Base-by-base conservation (phyloP, 1,140 invertebrate genomes). In the Neomicropteryx cornuta region DNA sequence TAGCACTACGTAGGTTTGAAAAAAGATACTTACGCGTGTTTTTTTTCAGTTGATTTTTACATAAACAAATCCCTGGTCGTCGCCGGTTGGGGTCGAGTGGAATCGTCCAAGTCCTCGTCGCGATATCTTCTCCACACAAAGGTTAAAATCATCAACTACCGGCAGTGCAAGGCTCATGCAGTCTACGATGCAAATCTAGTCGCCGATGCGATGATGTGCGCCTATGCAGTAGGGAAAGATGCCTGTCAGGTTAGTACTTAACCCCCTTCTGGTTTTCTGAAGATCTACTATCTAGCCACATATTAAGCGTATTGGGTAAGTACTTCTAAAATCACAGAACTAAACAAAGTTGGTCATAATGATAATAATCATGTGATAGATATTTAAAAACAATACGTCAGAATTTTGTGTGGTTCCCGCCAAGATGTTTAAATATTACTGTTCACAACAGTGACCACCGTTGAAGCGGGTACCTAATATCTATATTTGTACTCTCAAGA, bases 161-260 rank as follows among this genome's bases (percentile, higher is more conserved):
- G 50, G 2, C 49, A 43, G 18, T 65, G 62, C 44, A 43, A 39
- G 13, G 58, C 56, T 41, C 56, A 58, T 1, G 18, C 47, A 10
- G 61, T 62, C 29, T 62, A 62, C 36, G 55, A 42, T 30, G 55
- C 55, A 3, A 65, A 65, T 40, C 49, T 62, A 1, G 60, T 60
- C 1, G 18, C 38, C 4, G 53, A 56, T 5, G 48, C 61, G 1
- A 71, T 71, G 68, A 56, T 70, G 45, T 72, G 70, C 36, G 69
- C 70, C 18, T 72, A 71, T 40, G 61, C 48, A 37, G 45, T 60
- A 3, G 55, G 60, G 20, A 70, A 60, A 32, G 69, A 72, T 43
- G 67, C 68, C 2, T 72, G 70, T 45, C 70, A 72, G 63, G 70
- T 71, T 48, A 47, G 38, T 36, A 24, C 16, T 33, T 21, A 34